These are phyloP conservation scores for Perithous albicinctus DNA, from an alignment of 2,888 invertebrate genomes.

Conservation along the genomic window DNA sequence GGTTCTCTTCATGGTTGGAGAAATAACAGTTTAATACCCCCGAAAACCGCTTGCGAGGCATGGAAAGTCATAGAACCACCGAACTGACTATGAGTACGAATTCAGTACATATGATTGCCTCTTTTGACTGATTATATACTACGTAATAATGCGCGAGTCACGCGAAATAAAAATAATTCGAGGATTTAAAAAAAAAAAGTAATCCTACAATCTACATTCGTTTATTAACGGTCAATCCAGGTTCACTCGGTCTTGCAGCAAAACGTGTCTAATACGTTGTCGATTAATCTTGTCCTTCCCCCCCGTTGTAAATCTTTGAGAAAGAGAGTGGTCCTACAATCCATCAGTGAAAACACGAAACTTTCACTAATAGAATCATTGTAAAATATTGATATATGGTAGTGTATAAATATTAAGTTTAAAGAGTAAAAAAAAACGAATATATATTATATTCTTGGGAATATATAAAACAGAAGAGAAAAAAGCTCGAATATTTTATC, in stretches of 20 bases:
- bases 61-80: background rate
- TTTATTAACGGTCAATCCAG: slow-evolving; percentile 13
- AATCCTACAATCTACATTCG: slow-evolving; percentile 10
- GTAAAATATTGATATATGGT: slow-evolving; percentile 70
- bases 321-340: slow-evolving; percentile 26
- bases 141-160: slow-evolving; percentile 43
- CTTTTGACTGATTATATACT: slow-evolving; percentile 61
- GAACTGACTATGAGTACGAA: slow-evolving; percentile 14
- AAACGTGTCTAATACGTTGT: slow-evolving; percentile 23
- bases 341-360: slow-evolving; percentile 43
- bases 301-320: slow-evolving; percentile 41
- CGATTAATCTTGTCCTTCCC: slow-evolving; percentile 33
- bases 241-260: slow-evolving; percentile 32
- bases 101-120: slow-evolving; percentile 51
- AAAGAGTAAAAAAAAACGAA: slow-evolving; percentile 62
- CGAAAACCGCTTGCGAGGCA: background rate
- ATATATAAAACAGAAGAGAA: slow-evolving; percentile 71
- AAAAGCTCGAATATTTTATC: slow-evolving; percentile 76
- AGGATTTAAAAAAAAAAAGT: background rate
- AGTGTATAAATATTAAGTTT: slow-evolving; percentile 73
- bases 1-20: background rate
- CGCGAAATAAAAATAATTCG: slow-evolving; percentile 24
- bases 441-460: slow-evolving; percentile 79
- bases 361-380: slow-evolving; percentile 47
- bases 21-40: background rate